A percentile compares a stretch with the other conserved stretches of the same genome.
Evolutionary conservation across 92 coral and sea anemone genomes (phyloP).

Genomic region (Epizoanthus fatuus): DNA sequence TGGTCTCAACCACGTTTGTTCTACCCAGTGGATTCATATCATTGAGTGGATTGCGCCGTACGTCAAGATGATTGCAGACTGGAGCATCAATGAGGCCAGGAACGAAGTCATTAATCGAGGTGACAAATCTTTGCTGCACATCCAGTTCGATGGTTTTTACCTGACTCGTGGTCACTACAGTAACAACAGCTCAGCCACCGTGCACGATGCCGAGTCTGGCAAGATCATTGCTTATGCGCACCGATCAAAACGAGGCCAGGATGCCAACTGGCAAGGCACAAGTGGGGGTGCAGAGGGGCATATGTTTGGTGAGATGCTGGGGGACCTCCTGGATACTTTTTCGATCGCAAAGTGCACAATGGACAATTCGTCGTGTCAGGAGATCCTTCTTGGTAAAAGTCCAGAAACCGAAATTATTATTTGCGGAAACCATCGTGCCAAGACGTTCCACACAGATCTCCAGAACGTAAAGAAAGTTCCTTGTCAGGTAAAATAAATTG

Average conservation of each 20-base stretch:
- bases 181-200: constrained; percentile 60
- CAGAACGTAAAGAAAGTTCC: constrained; percentile 64
- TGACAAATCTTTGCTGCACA: constrained; percentile 37
- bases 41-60: constrained; percentile 58
- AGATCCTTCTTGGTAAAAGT: constrained; percentile 44
- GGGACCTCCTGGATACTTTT: constrained; percentile 8
- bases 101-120: constrained; percentile 39
- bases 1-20: constrained; percentile 49
- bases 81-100: constrained; percentile 52
- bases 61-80: constrained; percentile 44
- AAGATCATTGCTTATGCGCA: constrained; percentile 50
- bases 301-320: constrained; percentile 55
- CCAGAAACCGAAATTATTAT: constrained; percentile 57
- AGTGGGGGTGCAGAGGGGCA: constrained; percentile 67
- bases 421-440: constrained; percentile 67
- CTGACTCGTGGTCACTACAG: constrained; percentile 63
- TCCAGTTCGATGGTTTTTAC: constrained; percentile 61
- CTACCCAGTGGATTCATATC: constrained; percentile 46
- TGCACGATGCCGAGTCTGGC: constrained; percentile 57
- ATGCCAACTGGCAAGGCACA: constrained; percentile 59
- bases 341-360: constrained; percentile 35
- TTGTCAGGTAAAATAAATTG: constrained; percentile 50
- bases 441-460: constrained; percentile 65
- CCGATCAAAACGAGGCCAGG: constrained; percentile 36
- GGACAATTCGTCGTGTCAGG: constrained; percentile 59